phyloP scores from a whole-genome alignment of 1,140 invertebrate genomes.

The Harlomillsia oculata region DNA sequence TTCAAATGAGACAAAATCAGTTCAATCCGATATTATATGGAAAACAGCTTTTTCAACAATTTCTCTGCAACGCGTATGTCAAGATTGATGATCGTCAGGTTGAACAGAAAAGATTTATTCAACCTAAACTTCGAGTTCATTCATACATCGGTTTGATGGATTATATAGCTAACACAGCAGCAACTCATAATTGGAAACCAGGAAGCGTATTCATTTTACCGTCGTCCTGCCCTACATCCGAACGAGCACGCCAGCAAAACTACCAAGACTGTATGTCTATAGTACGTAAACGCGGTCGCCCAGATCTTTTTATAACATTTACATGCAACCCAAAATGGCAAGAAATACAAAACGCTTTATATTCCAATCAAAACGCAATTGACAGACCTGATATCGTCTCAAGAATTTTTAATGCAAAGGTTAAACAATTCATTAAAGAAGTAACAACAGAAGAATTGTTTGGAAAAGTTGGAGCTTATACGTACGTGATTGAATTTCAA shows the following conservation, averaged over 20 bases:
- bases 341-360: slow-evolving; percentile 39
- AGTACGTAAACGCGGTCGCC: slow-evolving; percentile 37
- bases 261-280: slow-evolving; percentile 40
- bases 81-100: slow-evolving; percentile 45
- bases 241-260: slow-evolving; percentile 41
- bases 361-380: slow-evolving; percentile 31
- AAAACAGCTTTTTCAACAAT: slow-evolving; percentile 39
- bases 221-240: slow-evolving; percentile 39
- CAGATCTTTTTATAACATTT: slow-evolving; percentile 42
- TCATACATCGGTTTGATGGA: slow-evolving; percentile 43
- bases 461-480: slow-evolving; percentile 38
- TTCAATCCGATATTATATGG: slow-evolving; percentile 34
- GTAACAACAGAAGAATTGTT: slow-evolving; percentile 39
- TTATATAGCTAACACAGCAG: slow-evolving; percentile 27
- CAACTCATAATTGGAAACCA: not conserved
- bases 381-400: slow-evolving; percentile 41
- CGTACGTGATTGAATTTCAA: slow-evolving; percentile 42
- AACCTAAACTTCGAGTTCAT: slow-evolving; percentile 44
- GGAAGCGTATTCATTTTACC: slow-evolving; percentile 31
- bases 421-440: slow-evolving; percentile 43
- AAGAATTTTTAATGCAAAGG: slow-evolving; percentile 45
- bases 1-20: slow-evolving; percentile 4
- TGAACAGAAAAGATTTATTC: slow-evolving; percentile 41
- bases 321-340: slow-evolving; percentile 43
- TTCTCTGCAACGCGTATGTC: slow-evolving; percentile 44